A percentile compares a stretch with the other conserved stretches of the same genome.
Evolutionary conservation across 1,140 invertebrate genomes (phyloP).

Genomic region (Drosophila kikkawai): DNA sequence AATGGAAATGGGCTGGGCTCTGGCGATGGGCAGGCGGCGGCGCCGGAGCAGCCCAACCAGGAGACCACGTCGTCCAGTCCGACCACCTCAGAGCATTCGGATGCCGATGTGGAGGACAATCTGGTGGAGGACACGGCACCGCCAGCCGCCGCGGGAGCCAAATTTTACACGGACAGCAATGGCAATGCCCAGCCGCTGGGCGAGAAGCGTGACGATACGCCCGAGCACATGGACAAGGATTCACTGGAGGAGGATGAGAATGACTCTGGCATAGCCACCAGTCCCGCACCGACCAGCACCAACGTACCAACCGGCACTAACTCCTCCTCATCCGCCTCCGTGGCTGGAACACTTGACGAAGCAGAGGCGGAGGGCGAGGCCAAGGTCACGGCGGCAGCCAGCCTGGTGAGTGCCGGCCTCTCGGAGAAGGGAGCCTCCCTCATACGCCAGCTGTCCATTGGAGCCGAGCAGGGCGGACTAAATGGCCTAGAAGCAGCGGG

Average conservation of each 20-base stretch:
- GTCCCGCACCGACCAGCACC: conserved; percentile 65
- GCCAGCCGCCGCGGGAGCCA: background rate
- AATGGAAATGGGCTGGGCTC: conserved; percentile 22
- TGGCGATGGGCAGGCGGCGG: conserved; percentile 19
- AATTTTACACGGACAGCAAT: conserved; percentile 75
- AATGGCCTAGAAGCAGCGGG: background rate
- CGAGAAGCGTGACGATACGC: conserved; percentile 86
- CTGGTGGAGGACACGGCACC: conserved; percentile 87
- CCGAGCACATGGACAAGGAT: conserved; percentile 86
- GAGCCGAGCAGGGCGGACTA: conserved; percentile 1
- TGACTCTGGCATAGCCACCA: conserved; percentile 83
- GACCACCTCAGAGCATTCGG: conserved; percentile 88
- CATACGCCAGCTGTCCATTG: conserved; percentile 64
- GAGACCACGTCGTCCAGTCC: conserved; percentile 58
- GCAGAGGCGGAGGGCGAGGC: background rate
- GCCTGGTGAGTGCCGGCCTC: conserved; percentile 63
- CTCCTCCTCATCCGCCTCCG: conserved; percentile 1
- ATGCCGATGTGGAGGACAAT: conserved; percentile 93
- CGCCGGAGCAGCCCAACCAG: conserved; percentile 34
- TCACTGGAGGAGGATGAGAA: conserved; percentile 84
- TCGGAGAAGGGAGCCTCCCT: conserved; percentile 73
- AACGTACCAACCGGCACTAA: background rate
- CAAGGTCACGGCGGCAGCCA: conserved; percentile 19
- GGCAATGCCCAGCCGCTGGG: conserved; percentile 73
- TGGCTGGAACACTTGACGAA: conserved; percentile 8